Evolutionary conservation across 1,140 invertebrate genomes (phyloP).

Genomic region (Nephotettix cincticeps): DNA sequence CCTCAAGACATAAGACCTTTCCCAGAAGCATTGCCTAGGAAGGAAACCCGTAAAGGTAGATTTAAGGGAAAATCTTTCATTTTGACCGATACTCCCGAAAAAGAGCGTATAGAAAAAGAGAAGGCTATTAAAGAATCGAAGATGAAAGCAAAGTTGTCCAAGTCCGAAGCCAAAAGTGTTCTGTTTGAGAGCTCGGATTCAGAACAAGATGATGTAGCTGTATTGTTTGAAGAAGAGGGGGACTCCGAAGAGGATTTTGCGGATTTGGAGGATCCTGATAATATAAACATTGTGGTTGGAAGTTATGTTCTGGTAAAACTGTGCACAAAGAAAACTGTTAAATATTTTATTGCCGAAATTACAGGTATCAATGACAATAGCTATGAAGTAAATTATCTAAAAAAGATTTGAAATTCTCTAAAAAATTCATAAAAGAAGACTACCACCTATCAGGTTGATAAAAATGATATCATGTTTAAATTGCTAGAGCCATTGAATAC

Average conservation of each 20-base stretch:
- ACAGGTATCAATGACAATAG: background rate
- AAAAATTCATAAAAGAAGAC: background rate
- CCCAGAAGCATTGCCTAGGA: slow-evolving; percentile 9
- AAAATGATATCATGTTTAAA: background rate
- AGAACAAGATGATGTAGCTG: background rate
- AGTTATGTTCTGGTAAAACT: background rate
- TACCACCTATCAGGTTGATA: background rate
- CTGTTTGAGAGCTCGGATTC: background rate
- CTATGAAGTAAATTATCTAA: background rate
- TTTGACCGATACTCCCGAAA: slow-evolving; percentile 23
- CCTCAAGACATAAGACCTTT: slow-evolving; percentile 17
- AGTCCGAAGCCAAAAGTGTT: background rate
- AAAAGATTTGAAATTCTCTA: background rate
- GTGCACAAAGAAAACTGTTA: background rate
- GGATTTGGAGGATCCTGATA: background rate
- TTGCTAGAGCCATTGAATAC: background rate
- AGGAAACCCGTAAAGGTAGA: background rate
- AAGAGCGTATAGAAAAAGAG: slow-evolving; percentile 9
- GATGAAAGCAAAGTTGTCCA: background rate
- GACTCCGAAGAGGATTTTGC: background rate
- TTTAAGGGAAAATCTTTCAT: slow-evolving; percentile 14
- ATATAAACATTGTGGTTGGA: background rate
- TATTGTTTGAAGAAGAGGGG: background rate
- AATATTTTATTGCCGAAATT: slow-evolving; percentile 5
- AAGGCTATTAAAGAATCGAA: background rate